phyloP scores from a whole-genome alignment of 2,888 invertebrate species.

The Cynaeus angustus region DNA sequence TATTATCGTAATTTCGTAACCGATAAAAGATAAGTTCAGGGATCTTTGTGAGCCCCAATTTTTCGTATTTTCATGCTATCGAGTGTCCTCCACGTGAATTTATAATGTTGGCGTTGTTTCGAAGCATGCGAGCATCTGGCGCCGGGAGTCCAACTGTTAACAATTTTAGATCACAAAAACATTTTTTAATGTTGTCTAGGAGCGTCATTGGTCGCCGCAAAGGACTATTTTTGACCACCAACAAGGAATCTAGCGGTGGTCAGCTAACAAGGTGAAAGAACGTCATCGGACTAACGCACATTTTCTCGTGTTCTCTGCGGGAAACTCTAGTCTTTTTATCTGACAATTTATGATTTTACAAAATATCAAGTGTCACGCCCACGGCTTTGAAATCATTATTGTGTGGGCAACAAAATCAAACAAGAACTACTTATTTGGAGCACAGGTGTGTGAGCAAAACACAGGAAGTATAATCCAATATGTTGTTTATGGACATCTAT shows the following conservation, averaged over 20 bases:
- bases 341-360: too few relatives aligned
- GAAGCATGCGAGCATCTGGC: constrained; percentile 36
- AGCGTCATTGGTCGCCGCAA: neutral
- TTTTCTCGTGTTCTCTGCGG: too few relatives aligned
- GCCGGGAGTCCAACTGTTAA: constrained; percentile 37
- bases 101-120: constrained; percentile 40
- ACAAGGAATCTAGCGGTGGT: too few relatives aligned
- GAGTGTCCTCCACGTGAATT: constrained; percentile 23
- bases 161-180: constrained; percentile 39
- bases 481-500: constrained; percentile 22
- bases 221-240: too few relatives aligned
- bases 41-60: constrained; percentile 27
- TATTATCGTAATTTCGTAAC: neutral
- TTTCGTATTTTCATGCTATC: constrained; percentile 22
- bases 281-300: too few relatives aligned
- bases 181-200: constrained; percentile 10
- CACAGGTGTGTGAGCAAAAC: neutral
- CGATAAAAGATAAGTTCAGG: neutral
- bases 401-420: too few relatives aligned
- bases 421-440: too few relatives aligned
- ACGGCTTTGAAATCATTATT: too few relatives aligned
- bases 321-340: too few relatives aligned
- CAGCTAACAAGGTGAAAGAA: too few relatives aligned
- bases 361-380: too few relatives aligned
- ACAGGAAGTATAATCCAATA: constrained; percentile 22